Evolutionary conservation across 2,113 vertebrate species (phyloP).

Genomic region (Seriola quinqueradiata): DNA sequence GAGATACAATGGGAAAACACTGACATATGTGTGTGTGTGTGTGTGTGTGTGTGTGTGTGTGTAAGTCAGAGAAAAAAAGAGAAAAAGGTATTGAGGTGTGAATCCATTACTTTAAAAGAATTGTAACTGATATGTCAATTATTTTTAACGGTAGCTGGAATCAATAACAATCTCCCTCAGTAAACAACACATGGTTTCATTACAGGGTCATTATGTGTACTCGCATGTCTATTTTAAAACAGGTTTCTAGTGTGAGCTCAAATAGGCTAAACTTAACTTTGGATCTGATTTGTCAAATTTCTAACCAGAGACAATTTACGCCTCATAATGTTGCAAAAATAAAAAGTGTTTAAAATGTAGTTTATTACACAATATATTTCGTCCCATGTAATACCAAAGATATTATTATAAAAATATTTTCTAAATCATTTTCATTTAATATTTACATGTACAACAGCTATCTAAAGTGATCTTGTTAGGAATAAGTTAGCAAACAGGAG

Average conservation of each 20-base stretch:
- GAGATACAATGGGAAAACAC: constrained; percentile 48
- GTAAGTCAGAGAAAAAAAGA: neutral
- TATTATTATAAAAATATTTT: too few relatives aligned
- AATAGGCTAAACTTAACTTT: too few relatives aligned
- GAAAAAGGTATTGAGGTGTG: constrained; percentile 10
- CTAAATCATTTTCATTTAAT: too few relatives aligned
- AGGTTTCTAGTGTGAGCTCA: neutral
- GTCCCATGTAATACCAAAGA: too few relatives aligned
- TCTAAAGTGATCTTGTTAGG: too few relatives aligned
- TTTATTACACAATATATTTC: too few relatives aligned
- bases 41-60: constrained; percentile 17
- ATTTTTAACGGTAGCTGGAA: constrained; percentile 15
- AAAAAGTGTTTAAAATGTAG: neutral
- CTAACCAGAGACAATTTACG: neutral
- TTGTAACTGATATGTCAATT: constrained; percentile 41
- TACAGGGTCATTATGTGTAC: neutral
- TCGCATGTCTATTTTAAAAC: neutral
- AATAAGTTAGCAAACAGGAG: too few relatives aligned
- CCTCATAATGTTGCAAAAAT: neutral
- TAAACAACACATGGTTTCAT: constrained; percentile 16
- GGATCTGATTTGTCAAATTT: neutral
- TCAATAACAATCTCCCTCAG: constrained; percentile 17
- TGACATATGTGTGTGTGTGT: constrained; percentile 2
- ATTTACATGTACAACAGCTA: too few relatives aligned
- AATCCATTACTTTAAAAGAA: constrained; percentile 20